These are phyloP conservation scores for Cataglyphis albicans DNA, from an alignment of 2,888 invertebrate species.

Conservation along the genomic window DNA sequence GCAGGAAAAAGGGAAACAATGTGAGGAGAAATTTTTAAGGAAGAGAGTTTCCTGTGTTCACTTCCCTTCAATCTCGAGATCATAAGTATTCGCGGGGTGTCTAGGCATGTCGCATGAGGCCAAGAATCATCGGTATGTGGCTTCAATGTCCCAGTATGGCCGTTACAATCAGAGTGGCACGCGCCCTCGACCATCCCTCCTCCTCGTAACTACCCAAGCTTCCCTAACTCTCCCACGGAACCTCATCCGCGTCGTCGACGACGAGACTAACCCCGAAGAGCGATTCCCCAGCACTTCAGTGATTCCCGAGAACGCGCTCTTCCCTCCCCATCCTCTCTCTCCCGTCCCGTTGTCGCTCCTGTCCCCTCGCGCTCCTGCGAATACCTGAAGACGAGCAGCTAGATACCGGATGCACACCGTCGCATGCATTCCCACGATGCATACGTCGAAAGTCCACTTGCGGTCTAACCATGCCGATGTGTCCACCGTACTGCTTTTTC, in stretches of 20 bases:
- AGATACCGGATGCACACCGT: slow-evolving; percentile 54
- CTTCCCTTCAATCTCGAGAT: slow-evolving; percentile 43
- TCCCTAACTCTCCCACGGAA: slow-evolving; percentile 32
- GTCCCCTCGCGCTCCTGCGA: not conserved
- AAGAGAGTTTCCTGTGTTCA: not conserved
- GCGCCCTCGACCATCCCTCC: slow-evolving; percentile 72
- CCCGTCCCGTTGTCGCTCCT: not conserved
- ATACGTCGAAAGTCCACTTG: slow-evolving; percentile 24
- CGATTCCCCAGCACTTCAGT: slow-evolving; percentile 70
- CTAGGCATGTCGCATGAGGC: slow-evolving; percentile 75
- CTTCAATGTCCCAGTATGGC: slow-evolving; percentile 77
- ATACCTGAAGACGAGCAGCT: slow-evolving; percentile 43
- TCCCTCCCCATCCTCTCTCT: no score
- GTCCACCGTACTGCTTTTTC: not conserved
- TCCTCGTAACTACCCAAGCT: slow-evolving; percentile 58
- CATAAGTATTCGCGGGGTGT: slow-evolving; percentile 78
- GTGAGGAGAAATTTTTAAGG: slow-evolving; percentile 5
- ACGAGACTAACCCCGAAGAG: slow-evolving; percentile 64
- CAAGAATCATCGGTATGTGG: slow-evolving; percentile 80
- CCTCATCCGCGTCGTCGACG: slow-evolving; percentile 59
- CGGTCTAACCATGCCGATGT: slow-evolving; percentile 22
- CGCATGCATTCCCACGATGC: slow-evolving; percentile 42
- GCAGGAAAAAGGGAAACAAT: not conserved
- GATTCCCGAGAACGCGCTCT: slow-evolving; percentile 65
- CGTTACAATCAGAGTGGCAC: slow-evolving; percentile 80